These are phyloP conservation scores for Bombus sylvicola DNA, from an alignment of 1,140 invertebrate species.

Conservation along the genomic window DNA sequence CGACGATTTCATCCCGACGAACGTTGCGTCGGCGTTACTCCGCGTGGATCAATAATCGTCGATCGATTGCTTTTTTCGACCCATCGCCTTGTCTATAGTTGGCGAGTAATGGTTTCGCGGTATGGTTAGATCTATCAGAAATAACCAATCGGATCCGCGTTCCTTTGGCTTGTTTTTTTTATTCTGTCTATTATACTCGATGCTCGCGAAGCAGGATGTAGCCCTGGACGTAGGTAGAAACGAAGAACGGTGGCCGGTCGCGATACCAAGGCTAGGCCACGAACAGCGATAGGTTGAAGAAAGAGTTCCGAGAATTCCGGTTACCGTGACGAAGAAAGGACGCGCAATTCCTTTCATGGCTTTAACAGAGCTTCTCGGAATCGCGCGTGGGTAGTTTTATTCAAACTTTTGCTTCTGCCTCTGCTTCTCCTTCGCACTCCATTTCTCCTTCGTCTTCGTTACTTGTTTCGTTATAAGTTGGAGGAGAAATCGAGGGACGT, in stretches of 20 bases:
- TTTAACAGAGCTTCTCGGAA: conserved; percentile 39
- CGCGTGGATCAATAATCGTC: no score
- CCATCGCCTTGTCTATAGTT: no score
- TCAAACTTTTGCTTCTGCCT: conserved; percentile 16
- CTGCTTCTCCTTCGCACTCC: background rate
- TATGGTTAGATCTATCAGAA: no score
- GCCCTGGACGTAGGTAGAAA: background rate
- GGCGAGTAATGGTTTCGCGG: no score
- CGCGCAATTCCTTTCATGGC: conserved; percentile 25
- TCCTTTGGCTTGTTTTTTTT: no score
- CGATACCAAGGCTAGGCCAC: background rate
- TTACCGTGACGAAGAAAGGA: conserved; percentile 37
- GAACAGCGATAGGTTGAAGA: background rate
- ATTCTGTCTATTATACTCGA: no score
- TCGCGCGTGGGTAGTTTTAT: conserved; percentile 44
- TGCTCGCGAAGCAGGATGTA: no score
- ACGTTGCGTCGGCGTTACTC: no score
- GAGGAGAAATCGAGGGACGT: conserved; percentile 28
- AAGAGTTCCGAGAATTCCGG: conserved; percentile 34
- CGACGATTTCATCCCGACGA: no score
- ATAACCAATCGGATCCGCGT: no score
- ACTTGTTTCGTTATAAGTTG: background rate
- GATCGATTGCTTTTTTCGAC: no score
- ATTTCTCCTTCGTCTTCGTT: background rate
- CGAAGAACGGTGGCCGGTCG: background rate